Evolutionary conservation across 2,113 vertebrate genomes (phyloP), one percentile per base, ranked within the genome.

Genomic region (Pedetes capensis): DNA sequence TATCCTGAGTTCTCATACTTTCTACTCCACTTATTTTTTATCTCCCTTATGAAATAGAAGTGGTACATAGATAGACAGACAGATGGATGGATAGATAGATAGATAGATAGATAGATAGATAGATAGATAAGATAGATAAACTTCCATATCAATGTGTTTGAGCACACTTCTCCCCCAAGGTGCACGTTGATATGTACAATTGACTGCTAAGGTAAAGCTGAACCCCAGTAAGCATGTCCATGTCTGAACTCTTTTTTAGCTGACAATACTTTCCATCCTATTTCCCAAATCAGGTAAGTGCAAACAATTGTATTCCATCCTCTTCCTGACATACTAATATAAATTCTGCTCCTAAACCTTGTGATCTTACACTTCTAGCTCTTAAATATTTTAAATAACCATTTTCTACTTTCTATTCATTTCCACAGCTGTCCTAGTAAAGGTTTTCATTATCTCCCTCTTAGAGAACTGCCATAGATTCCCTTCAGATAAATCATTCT

Each of bases 311-410:
- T n/a, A 83, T 37, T 53, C 27, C 5, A 72, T 7, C 17, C 8
- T 55, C 22, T 25, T 84, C 29, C 59, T 32, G 42, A 25, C 8
- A 57, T 63, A 11, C 13, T 71, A 64, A 44, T 5, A 55, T 68
- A 47, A 90, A 55, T 61, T 81, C 37, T 13, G 6, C 22, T 63
- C 53, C 27, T 49, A 47, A 59, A 37, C 20, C 57, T 42, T 75
- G 32, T 57, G 17, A 80, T 42, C 34, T 82, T 44, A 69, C 37
- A 86, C 27, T 80, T 93, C 22, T 44, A 74, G 37, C 11, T 86
- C 55, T 78, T 93, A 72, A 95, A 93, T 69, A 44, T 85, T 94
- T 82, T 59, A 82, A 95, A 93, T 68, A 11, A 17, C 14, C 39
- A 90, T 95, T 90, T 95, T 32, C 72, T 63, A 23, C 8, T 81